A percentile compares a stretch with the other conserved stretches of the same genome.
phyloP scores from a whole-genome alignment of 2,797 vertebrate species.

The Myiothlypis chrysogaster region DNA sequence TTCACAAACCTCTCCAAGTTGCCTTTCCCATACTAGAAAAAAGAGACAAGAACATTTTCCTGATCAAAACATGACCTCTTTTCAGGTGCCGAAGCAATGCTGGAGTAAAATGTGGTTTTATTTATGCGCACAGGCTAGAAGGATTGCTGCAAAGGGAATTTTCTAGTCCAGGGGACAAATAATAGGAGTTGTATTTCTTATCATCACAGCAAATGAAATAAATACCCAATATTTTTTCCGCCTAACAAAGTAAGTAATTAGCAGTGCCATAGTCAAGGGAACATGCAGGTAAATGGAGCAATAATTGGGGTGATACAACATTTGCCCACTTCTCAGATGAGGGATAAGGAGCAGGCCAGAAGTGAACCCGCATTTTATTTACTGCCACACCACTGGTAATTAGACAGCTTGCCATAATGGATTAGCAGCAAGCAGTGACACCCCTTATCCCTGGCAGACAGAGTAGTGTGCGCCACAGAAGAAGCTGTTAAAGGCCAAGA shows the following conservation, averaged over 20 bases:
- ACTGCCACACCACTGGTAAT: slow-evolving; percentile 42
- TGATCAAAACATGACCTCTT: not conserved
- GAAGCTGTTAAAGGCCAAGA: slow-evolving; percentile 59
- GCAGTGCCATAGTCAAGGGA: slow-evolving; percentile 47
- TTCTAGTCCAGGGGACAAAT: slow-evolving; percentile 42
- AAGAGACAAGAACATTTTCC: not conserved
- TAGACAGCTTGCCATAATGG: slow-evolving; percentile 59
- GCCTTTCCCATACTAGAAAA: not conserved
- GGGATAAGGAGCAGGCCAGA: slow-evolving; percentile 56
- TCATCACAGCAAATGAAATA: slow-evolving; percentile 67
- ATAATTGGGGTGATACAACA: slow-evolving; percentile 66
- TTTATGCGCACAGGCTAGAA: not conserved
- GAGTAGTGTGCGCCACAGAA: not conserved
- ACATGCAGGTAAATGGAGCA: slow-evolving; percentile 50
- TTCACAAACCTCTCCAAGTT: not conserved
- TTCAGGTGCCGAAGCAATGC: not conserved
- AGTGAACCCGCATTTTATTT: slow-evolving; percentile 53
- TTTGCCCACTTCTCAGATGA: slow-evolving; percentile 58
- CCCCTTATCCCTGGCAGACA: slow-evolving; percentile 62
- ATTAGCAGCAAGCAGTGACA: slow-evolving; percentile 58
- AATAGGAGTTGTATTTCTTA: slow-evolving; percentile 54
- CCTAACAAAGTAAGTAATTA: slow-evolving; percentile 65
- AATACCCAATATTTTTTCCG: slow-evolving; percentile 57
- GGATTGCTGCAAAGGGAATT: not conserved
- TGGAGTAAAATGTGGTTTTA: slow-evolving; percentile 6